These are phyloP conservation scores for Poeciliopsis turrubarensis DNA, from an alignment of 2,113 vertebrate genomes.

Conservation along the genomic window DNA sequence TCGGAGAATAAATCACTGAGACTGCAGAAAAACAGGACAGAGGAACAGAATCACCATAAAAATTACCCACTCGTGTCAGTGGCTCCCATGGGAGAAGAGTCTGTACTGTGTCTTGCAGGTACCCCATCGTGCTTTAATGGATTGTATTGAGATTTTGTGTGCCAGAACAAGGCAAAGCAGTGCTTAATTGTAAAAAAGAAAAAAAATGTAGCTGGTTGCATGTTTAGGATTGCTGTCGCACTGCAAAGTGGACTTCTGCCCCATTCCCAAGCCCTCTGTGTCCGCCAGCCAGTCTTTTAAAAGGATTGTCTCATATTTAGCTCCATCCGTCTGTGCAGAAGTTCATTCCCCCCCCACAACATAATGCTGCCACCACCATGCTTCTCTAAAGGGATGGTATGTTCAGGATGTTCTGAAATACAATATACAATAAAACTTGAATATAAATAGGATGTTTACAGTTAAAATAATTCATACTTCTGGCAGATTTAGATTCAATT, in stretches of 20 bases:
- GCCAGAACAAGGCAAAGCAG: not conserved
- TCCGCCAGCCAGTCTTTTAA: not conserved
- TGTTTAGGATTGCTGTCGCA: not conserved
- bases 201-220: not conserved
- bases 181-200: not conserved
- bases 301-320: not conserved
- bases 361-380: no score
- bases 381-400: no score
- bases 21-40: conserved; percentile 4
- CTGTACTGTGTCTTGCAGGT: not conserved
- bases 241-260: not conserved
- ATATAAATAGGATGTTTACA: not conserved
- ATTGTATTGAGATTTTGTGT: not conserved
- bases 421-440: not conserved
- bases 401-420: no score
- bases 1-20: not conserved
- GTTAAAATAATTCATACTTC: not conserved
- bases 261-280: not conserved
- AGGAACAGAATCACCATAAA: not conserved
- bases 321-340: not conserved
- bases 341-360: no score
- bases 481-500: no score
- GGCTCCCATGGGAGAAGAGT: not conserved
- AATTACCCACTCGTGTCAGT: not conserved
- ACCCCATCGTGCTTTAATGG: not conserved